phyloP scores from a whole-genome alignment of 2,888 invertebrate species.

The Chironomus tentans region DNA sequence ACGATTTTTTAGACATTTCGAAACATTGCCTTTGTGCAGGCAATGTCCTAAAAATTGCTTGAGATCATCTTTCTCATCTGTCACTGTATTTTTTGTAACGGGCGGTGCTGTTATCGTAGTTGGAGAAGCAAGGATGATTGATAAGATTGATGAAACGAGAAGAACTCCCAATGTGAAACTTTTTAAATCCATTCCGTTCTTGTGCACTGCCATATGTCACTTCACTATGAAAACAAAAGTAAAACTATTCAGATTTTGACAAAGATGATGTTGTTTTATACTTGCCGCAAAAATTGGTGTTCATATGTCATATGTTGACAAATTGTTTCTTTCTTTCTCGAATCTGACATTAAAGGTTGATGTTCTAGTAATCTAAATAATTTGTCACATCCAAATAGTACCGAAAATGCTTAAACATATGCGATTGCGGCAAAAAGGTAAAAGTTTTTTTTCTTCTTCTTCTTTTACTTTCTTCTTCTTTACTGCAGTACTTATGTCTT shows the following conservation, averaged over 20 bases:
- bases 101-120: conserved; percentile 16
- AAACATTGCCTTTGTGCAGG: conserved; percentile 31
- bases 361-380: conserved; percentile 24
- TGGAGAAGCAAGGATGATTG: not conserved
- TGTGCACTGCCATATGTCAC: not conserved
- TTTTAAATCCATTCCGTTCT: not conserved
- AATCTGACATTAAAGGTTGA: not conserved
- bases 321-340: not conserved
- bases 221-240: not conserved
- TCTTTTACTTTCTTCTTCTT: too few species aligned
- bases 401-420: not conserved
- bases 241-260: conserved; percentile 6
- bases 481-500: too few species aligned
- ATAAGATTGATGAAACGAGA: not conserved
- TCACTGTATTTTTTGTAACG: not conserved
- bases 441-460: not conserved
- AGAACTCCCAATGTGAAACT: not conserved
- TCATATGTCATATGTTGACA: not conserved
- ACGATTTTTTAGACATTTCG: conserved; percentile 42
- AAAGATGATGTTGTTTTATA: not conserved
- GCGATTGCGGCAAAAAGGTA: not conserved
- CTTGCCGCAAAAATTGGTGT: not conserved
- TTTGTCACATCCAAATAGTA: conserved; percentile 11
- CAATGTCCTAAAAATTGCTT: conserved; percentile 30
- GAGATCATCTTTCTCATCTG: not conserved